These are phyloP conservation scores for Pyrrhura leucotis DNA, from an alignment of 2,797 vertebrate genomes.

Conservation along the genomic window DNA sequence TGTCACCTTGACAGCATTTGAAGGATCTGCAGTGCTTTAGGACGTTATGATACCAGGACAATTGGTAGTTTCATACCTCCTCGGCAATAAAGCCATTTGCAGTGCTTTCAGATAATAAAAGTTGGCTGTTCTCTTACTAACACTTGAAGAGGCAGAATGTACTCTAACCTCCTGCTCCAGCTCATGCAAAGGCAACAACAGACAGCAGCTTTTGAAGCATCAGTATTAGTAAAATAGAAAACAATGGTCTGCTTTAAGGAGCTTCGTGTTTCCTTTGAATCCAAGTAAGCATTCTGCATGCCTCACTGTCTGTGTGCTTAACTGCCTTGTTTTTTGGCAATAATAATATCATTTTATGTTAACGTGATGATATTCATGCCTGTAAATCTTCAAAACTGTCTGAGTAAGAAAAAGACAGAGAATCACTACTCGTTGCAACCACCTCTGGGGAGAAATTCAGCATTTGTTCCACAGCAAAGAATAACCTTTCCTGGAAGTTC, in stretches of 20 bases:
- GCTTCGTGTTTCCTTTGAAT: not conserved
- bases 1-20: not conserved
- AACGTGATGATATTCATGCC: conserved; percentile 42
- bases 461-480: conserved; percentile 51
- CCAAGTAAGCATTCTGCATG: not conserved
- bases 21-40: not conserved
- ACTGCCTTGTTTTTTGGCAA: conserved; percentile 46
- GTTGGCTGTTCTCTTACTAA: not conserved
- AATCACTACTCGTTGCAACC: conserved; percentile 10
- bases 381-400: conserved; percentile 56
- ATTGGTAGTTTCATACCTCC: not conserved
- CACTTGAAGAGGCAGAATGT: not conserved
- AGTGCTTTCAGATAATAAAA: not conserved
- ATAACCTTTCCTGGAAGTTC: conserved; percentile 52
- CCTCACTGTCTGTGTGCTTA: not conserved
- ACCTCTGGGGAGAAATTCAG: conserved; percentile 59
- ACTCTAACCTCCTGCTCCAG: not conserved
- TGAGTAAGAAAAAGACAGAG: conserved; percentile 29
- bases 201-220: not conserved
- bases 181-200: not conserved
- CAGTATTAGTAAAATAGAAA: not conserved
- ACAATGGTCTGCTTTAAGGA: not conserved
- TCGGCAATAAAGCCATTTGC: not conserved
- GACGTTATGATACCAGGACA: not conserved
- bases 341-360: conserved; percentile 53